These are phyloP conservation scores for Lycodopsis pacificus DNA, from an alignment of 2,797 vertebrate species.

Conservation along the genomic window DNA sequence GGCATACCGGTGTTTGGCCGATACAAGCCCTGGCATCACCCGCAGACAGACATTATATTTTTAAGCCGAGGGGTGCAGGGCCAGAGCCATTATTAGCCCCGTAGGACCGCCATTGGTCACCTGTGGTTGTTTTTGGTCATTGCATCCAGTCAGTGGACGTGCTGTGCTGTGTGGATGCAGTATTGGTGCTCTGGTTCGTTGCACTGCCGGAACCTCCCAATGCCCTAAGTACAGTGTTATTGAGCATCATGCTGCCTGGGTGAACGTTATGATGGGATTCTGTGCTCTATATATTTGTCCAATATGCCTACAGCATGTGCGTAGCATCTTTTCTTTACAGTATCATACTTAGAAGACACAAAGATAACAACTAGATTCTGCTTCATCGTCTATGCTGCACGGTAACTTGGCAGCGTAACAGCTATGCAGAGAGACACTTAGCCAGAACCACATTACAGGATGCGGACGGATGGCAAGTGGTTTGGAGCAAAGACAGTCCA, in stretches of 20 bases:
- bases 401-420: slow-evolving; percentile 2
- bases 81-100: slow-evolving; percentile 46
- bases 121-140: slow-evolving; percentile 35
- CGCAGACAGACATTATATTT: slow-evolving; percentile 45
- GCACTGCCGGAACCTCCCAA: slow-evolving; percentile 15
- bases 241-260: slow-evolving; percentile 16
- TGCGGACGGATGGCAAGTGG: slow-evolving; percentile 36
- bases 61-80: slow-evolving; percentile 39
- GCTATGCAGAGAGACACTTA: slow-evolving; percentile 37
- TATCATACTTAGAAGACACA: not conserved
- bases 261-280: slow-evolving; percentile 12
- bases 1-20: slow-evolving; percentile 48
- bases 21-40: slow-evolving; percentile 34
- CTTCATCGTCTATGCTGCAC: slow-evolving; percentile 3
- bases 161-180: slow-evolving; percentile 11
- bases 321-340: not conserved
- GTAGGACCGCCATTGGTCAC: slow-evolving; percentile 30
- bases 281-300: not conserved
- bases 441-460: slow-evolving; percentile 35
- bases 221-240: not conserved
- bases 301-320: not conserved
- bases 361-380: not conserved
- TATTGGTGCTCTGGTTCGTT: slow-evolving; percentile 13
- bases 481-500: slow-evolving; percentile 50
- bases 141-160: slow-evolving; percentile 17